Evolutionary conservation across 2,888 invertebrate species (phyloP).

Genomic region (Leptinotarsa rubiginosa): DNA sequence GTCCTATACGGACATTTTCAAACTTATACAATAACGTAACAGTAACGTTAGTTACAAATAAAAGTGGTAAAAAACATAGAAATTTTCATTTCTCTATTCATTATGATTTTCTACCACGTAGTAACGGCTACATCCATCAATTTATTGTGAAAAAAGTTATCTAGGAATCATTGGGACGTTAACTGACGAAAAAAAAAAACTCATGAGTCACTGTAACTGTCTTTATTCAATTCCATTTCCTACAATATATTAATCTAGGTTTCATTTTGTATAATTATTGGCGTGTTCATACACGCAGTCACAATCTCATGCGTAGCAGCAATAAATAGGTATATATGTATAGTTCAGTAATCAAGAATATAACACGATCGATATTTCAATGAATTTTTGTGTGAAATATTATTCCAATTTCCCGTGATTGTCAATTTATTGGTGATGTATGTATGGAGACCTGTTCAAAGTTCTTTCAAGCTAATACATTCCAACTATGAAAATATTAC

Average conservation of each 20-base stretch:
- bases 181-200: constrained; percentile 15
- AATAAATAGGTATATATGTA: constrained; percentile 57
- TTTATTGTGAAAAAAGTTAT: too few species aligned
- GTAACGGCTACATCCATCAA: too few species aligned
- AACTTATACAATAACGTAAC: too few species aligned
- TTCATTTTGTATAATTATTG: constrained; percentile 58
- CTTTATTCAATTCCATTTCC: constrained; percentile 67
- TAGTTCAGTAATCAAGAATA: constrained; percentile 34
- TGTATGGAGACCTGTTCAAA: too few species aligned
- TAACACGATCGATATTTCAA: constrained; percentile 35
- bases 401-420: constrained; percentile 33
- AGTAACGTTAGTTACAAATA: too few species aligned
- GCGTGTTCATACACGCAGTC: constrained; percentile 58
- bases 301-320: constrained; percentile 62
- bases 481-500: too few species aligned
- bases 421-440: constrained; percentile 23
- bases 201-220: constrained; percentile 56
- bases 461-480: too few species aligned
- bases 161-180: too few species aligned
- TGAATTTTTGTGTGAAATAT: constrained; percentile 25
- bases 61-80: too few species aligned
- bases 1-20: too few species aligned
- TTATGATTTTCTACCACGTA: too few species aligned
- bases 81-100: too few species aligned
- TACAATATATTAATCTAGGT: constrained; percentile 58